These are phyloP conservation scores for Phylloscopus trochiloides DNA, from an alignment of 2,113 vertebrate genomes.

Conservation along the genomic window DNA sequence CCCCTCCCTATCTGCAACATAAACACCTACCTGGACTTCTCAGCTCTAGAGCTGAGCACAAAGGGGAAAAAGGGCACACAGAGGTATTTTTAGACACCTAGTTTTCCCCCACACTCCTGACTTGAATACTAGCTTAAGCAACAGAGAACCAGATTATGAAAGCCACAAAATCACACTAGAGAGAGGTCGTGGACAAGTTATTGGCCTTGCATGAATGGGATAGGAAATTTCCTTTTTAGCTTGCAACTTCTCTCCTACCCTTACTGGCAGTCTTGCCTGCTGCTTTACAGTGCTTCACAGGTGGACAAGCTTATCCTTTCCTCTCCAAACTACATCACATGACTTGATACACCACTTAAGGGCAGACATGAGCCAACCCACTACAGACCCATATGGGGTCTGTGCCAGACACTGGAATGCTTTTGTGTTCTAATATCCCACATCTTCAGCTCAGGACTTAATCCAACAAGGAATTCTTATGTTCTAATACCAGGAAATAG, in stretches of 20 bases:
- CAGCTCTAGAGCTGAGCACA: not conserved
- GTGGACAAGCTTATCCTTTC: not conserved
- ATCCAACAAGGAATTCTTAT: not conserved
- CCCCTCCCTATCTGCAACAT: not conserved
- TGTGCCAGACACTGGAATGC: not conserved
- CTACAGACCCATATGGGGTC: not conserved
- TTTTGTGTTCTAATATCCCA: rapidly evolving
- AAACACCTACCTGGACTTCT: not conserved
- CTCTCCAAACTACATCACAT: not conserved
- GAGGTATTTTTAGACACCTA: not conserved
- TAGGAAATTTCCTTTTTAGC: not conserved
- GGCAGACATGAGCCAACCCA: not conserved
- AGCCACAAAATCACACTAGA: not conserved
- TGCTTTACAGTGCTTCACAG: not conserved
- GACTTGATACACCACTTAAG: not conserved
- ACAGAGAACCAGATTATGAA: not conserved
- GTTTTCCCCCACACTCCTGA: not conserved
- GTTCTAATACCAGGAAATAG: not conserved
- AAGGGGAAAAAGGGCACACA: not conserved
- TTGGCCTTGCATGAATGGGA: not conserved
- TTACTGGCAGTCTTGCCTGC: not conserved
- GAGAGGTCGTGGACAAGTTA: not conserved
- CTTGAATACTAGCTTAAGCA: not conserved
- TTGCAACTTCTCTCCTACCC: not conserved
- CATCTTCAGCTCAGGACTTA: not conserved